Percentiles rank a stretch among this genome's conserved stretches.
phyloP scores from a whole-genome alignment of 2,113 vertebrate species.

The Pogonocichla stellata region DNA sequence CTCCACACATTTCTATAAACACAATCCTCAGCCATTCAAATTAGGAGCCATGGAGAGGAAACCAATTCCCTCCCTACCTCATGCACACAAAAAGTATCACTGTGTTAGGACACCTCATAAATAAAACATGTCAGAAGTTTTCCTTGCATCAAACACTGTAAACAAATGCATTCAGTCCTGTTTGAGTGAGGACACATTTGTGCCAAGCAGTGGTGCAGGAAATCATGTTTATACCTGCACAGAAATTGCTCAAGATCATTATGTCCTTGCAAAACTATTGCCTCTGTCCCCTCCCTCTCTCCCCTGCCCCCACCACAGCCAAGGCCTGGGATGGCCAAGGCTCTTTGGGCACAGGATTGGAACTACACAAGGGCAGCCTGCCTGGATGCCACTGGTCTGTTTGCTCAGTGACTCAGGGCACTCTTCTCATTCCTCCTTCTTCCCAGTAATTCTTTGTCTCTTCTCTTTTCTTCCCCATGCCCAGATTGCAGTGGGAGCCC shows the following conservation, averaged over 20 bases:
- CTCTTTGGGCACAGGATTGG: background rate
- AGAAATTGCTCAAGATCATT: constrained; percentile 56
- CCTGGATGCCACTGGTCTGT: background rate
- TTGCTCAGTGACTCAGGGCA: background rate
- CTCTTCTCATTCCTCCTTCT: background rate
- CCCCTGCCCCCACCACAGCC: background rate
- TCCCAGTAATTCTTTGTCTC: background rate
- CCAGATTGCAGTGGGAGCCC: background rate
- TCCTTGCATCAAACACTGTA: background rate
- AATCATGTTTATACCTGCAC: constrained; percentile 63
- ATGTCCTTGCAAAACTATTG: constrained; percentile 2
- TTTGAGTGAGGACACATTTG: background rate
- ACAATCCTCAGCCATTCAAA: background rate
- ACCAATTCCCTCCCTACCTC: background rate
- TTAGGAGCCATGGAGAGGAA: background rate
- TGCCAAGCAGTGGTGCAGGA: background rate
- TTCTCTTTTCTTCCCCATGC: background rate
- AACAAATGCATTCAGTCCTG: constrained; percentile 35
- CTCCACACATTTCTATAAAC: background rate
- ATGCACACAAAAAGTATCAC: background rate
- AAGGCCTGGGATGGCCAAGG: background rate
- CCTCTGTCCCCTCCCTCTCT: background rate
- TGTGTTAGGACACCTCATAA: background rate
- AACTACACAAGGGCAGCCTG: background rate
- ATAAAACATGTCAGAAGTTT: constrained; percentile 16